phyloP scores from a whole-genome alignment of 1,140 invertebrate species.

The Drosophila asahinai region DNA sequence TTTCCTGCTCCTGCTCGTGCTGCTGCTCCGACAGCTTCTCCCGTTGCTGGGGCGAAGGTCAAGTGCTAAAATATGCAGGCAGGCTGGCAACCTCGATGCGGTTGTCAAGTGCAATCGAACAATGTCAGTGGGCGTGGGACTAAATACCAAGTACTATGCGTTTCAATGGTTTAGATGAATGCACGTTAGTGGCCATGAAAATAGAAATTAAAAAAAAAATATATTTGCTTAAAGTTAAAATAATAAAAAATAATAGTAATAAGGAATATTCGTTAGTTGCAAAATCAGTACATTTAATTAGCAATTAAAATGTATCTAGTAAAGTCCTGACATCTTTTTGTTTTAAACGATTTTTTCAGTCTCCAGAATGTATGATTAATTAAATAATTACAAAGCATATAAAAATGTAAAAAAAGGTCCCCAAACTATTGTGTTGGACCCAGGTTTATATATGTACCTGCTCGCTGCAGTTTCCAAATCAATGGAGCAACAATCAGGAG shows the following conservation, averaged over 20 bases:
- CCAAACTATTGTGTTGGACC: background rate
- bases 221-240: too few relatives aligned
- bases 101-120: slow-evolving; percentile 71
- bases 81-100: slow-evolving; percentile 36
- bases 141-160: slow-evolving; percentile 3
- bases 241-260: too few relatives aligned
- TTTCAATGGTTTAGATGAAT: background rate
- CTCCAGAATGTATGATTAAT: too few relatives aligned
- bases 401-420: too few relatives aligned
- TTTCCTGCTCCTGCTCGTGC: slow-evolving; percentile 1
- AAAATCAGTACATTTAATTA: too few relatives aligned
- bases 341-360: too few relatives aligned
- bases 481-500: slow-evolving; percentile 46
- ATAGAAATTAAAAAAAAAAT: too few relatives aligned
- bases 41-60: slow-evolving; percentile 48
- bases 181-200: background rate
- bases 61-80: slow-evolving; percentile 68
- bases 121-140: slow-evolving; percentile 49
- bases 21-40: background rate
- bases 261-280: too few relatives aligned
- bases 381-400: too few relatives aligned
- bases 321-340: too few relatives aligned
- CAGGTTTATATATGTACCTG: background rate
- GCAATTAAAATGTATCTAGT: too few relatives aligned
- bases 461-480: slow-evolving; percentile 30